These are phyloP conservation scores for Xylocopa sonorina DNA, from an alignment of 1,140 invertebrate genomes.

Conservation along the genomic window DNA sequence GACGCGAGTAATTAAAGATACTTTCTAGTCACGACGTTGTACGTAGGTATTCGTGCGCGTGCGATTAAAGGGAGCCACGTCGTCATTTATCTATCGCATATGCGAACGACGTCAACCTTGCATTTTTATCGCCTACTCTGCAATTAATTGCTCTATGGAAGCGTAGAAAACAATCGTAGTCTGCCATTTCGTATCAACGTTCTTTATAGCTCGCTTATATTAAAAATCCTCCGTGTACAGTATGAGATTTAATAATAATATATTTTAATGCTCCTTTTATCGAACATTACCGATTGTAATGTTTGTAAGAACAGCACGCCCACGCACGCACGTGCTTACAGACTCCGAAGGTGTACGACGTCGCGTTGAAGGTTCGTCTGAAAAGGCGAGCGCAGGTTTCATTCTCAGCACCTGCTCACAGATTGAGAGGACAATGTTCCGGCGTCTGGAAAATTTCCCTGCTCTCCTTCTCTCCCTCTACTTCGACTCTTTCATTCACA, in stretches of 20 bases:
- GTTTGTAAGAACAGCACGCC: too few species aligned
- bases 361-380: not conserved
- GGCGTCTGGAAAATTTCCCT: conserved; percentile 26
- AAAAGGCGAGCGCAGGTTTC: conserved; percentile 20
- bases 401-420: conserved; percentile 40
- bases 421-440: conserved; percentile 35
- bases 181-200: not conserved
- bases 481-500: conserved; percentile 3
- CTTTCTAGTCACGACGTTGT: not conserved
- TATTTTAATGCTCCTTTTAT: too few species aligned
- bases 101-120: conserved; percentile 41
- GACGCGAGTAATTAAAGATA: conserved; percentile 35
- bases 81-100: conserved; percentile 16
- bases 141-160: conserved; percentile 5
- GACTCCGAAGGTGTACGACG: not conserved
- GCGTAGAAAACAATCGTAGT: not conserved
- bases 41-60: not conserved
- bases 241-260: too few species aligned
- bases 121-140: conserved; percentile 26
- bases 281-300: too few species aligned
- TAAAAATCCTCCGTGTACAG: too few species aligned
- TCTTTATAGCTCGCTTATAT: too few species aligned
- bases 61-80: conserved; percentile 1
- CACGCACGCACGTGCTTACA: too few species aligned
- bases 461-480: not conserved